These are phyloP conservation scores for Upupa epops DNA, from an alignment of 2,113 vertebrate genomes.

Conservation along the genomic window DNA sequence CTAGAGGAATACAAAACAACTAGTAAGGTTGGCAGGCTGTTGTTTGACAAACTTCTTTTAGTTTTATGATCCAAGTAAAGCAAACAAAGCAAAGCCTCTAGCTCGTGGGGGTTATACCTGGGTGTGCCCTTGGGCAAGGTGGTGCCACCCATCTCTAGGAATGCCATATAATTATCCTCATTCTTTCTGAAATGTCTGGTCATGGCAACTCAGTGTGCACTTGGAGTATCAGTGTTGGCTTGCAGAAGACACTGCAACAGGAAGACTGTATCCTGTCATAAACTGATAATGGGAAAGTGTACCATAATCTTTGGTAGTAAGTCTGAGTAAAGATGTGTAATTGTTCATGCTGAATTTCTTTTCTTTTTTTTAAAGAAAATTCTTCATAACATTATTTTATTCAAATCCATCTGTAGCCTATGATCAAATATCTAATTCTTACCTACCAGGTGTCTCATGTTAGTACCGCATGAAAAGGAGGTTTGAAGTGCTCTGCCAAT, in stretches of 20 bases:
- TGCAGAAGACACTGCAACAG: neutral
- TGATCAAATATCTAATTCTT: neutral
- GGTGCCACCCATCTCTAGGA: neutral
- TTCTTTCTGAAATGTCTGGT: neutral
- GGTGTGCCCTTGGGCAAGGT: neutral
- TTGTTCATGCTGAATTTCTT: neutral
- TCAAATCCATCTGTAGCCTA: neutral
- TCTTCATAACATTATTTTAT: neutral
- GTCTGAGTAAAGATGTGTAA: neutral
- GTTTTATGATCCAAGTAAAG: neutral
- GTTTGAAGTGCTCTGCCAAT: neutral
- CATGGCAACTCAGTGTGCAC: neutral
- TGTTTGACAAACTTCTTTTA: neutral
- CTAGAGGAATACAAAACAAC: neutral
- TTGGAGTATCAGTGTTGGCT: neutral
- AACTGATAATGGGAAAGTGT: neutral
- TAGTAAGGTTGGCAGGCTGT: neutral
- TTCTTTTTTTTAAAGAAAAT: neutral
- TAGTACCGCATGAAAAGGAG: neutral
- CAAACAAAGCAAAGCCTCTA: neutral
- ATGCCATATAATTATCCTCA: neutral
- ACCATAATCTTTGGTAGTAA: neutral
- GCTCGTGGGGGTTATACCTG: neutral
- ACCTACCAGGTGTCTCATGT: neutral
- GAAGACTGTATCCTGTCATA: neutral